Evolutionary conservation across 1,140 invertebrate genomes (phyloP).

Genomic region (Neuroterus valhalla): DNA sequence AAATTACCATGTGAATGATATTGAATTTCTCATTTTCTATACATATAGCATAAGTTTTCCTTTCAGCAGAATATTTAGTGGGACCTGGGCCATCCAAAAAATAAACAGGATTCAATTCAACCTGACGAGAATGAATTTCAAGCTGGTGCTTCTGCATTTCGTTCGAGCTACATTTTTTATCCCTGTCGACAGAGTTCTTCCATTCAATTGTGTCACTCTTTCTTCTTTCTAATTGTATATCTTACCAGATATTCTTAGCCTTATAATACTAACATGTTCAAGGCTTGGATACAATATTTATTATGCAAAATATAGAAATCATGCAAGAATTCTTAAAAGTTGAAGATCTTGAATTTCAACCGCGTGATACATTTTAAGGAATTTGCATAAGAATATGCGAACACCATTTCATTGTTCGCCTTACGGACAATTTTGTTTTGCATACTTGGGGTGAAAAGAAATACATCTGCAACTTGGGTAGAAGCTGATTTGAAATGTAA

Average conservation of each 20-base stretch:
- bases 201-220: slow-evolving; percentile 4
- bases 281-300: too few relatives aligned
- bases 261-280: too few relatives aligned
- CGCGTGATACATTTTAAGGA: too few relatives aligned
- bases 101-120: slow-evolving; percentile 14
- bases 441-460: neutral
- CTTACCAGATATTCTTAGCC: too few relatives aligned
- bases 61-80: neutral
- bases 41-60: neutral
- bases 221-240: too few relatives aligned
- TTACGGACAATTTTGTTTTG: neutral
- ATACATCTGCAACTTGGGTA: neutral
- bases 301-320: too few relatives aligned
- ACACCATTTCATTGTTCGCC: neutral
- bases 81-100: neutral
- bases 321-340: too few relatives aligned
- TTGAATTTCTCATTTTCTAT: neutral
- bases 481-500: slow-evolving; percentile 8
- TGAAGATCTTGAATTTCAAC: too few relatives aligned
- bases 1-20: too few relatives aligned
- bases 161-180: neutral
- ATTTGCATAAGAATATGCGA: too few relatives aligned
- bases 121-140: slow-evolving; percentile 4
- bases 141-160: neutral
- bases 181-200: neutral